Conservation (phyloP, 2,113 vertebrate genomes). For the Theristicus caerulescens region DNA sequence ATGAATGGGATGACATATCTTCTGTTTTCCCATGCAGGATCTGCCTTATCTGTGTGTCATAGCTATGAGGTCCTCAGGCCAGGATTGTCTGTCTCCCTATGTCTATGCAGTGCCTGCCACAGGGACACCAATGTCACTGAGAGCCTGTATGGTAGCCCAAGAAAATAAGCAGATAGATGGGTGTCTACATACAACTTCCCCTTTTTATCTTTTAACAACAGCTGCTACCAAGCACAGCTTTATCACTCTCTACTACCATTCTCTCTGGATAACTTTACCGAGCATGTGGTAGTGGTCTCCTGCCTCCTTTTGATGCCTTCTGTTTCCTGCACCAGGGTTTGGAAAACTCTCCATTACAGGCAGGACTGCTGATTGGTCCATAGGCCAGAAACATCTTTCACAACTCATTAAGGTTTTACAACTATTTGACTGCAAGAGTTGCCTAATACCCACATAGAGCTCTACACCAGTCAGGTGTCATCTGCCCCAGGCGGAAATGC, state of each 20-base stretch:
- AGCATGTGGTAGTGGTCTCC: background rate
- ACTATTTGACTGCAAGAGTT: background rate
- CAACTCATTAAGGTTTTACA: background rate
- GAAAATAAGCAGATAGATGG: background rate
- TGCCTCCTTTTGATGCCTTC: background rate
- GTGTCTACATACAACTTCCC: rapidly evolving
- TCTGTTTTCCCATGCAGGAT: background rate
- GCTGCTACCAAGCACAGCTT: background rate
- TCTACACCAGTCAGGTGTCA: background rate
- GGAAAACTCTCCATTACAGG: background rate
- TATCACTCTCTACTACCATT: background rate
- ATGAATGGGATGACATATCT: background rate
- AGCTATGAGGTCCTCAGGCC: background rate
- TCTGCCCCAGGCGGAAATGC: background rate
- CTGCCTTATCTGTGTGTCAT: background rate
- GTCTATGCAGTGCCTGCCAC: background rate
- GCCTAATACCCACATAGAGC: background rate
- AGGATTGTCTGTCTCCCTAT: background rate
- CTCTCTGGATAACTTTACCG: background rate
- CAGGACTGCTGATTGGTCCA: background rate
- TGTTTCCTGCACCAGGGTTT: background rate
- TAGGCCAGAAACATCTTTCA: background rate
- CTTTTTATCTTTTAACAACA: background rate
- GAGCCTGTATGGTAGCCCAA: background rate
- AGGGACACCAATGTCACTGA: background rate